Base-by-base conservation (phyloP, 1,140 invertebrate genomes). In the Antheraea pernyi region DNA sequence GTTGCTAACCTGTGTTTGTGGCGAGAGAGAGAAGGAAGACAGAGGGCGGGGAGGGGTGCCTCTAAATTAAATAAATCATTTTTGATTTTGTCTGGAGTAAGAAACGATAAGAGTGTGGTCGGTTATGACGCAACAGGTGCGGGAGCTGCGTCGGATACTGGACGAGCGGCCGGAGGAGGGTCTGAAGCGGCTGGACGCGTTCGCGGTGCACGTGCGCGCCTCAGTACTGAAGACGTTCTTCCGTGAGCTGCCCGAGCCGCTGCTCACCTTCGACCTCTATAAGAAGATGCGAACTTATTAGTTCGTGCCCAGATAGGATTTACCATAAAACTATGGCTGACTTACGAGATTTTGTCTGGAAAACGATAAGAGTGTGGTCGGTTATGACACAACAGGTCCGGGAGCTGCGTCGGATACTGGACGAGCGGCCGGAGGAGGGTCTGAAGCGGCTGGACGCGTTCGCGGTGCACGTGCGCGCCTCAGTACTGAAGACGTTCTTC, bases 181-280 rank as follows among this genome's bases (percentile, higher is more conserved):
- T 70, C 94, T 95, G 18, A 94, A 89, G 68, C 73, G 95, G 70
- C 95, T 96, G 84, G 95, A 96, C 65, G 88, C 94, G 74, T 97
- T 96, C 92, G 95, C 96, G 59, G 96, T 99, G 62, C 98, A 99
- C 91, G 97, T 99, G 7, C 92, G 98, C 48, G 96, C 98, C 0
- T 97, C 97, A 18, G 96, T 98, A n/a, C 92, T 99, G 18, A 99
- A 99, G 91, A 94, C 95, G 59, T 98, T 98, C 92, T 96, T 99
- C 82, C 94, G 98, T 30, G 98, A 99, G 83, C 96, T 99, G 94
- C 97, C 97, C 4, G 98, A 99, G 89, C 98, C 98, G 16, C 90
- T 99, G 66, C 93, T 99, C 72, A 99, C 97, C 19, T 98, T 96
- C 91, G 98, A 99, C 77, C 95, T 97, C 59, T 99, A 99, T n/a